These are phyloP conservation scores for Agrilus planipennis DNA, from an alignment of 1,140 invertebrate species.

Conservation along the genomic window DNA sequence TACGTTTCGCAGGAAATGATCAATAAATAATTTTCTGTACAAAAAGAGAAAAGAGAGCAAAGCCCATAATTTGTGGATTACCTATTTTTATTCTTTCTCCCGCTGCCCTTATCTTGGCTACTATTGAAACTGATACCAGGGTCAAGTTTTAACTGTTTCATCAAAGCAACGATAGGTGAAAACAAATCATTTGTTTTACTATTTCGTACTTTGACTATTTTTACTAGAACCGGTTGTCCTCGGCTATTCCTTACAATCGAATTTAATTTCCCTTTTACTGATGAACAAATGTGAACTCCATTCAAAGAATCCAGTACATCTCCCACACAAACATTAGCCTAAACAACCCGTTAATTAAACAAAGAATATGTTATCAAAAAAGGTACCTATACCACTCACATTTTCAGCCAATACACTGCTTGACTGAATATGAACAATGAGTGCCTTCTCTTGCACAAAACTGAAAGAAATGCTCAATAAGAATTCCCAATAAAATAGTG, in stretches of 20 bases:
- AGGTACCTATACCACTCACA: too few relatives aligned
- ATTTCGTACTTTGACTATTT: slow-evolving; percentile 43
- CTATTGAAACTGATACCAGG: too few relatives aligned
- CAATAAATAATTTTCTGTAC: too few relatives aligned
- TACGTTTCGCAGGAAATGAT: too few relatives aligned
- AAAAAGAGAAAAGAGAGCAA: too few relatives aligned
- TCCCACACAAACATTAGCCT: slow-evolving; percentile 47
- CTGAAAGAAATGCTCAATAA: slow-evolving; percentile 26
- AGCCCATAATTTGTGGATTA: too few relatives aligned
- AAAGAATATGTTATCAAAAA: slow-evolving; percentile 7
- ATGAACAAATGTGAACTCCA: slow-evolving; percentile 36
- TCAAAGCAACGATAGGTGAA: slow-evolving; percentile 27
- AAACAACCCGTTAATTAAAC: slow-evolving; percentile 13
- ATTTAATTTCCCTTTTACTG: slow-evolving; percentile 37
- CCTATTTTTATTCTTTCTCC: too few relatives aligned
- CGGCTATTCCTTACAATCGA: slow-evolving; percentile 39
- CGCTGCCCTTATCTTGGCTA: too few relatives aligned
- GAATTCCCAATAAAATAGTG: not conserved
- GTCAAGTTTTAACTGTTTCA: slow-evolving; percentile 15
- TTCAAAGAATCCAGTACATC: slow-evolving; percentile 55
- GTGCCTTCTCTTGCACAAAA: slow-evolving; percentile 40
- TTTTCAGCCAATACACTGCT: slow-evolving; percentile 45
- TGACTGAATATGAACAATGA: slow-evolving; percentile 40
- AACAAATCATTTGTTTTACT: slow-evolving; percentile 30
- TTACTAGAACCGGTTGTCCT: slow-evolving; percentile 38